Conservation (phyloP, 1,140 invertebrate genomes). For the Anastrepha obliqua region DNA sequence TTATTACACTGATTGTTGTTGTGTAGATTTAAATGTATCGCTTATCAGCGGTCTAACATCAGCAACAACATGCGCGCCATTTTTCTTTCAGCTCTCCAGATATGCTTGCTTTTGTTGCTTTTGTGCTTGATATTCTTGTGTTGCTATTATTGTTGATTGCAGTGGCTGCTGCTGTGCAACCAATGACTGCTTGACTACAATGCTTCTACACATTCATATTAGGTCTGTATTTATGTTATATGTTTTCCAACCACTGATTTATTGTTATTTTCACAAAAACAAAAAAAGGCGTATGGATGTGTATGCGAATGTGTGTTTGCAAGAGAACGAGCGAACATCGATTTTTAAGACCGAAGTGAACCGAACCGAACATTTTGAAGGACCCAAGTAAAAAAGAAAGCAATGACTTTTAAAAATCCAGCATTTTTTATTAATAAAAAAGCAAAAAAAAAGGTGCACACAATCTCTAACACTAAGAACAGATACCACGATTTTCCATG, state of each 20-base stretch:
- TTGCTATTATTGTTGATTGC: background rate
- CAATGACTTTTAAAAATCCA: too few relatives aligned
- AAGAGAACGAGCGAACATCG: too few relatives aligned
- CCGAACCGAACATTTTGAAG: too few relatives aligned
- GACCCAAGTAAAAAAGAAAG: too few relatives aligned
- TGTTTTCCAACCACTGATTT: constrained; percentile 25
- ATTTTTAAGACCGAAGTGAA: too few relatives aligned
- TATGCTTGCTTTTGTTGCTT: background rate
- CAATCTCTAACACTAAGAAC: too few relatives aligned
- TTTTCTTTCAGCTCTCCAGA: background rate
- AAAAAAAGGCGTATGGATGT: background rate
- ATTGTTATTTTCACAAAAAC: background rate
- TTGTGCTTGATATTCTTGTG: background rate
- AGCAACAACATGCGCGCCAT: constrained; percentile 7
- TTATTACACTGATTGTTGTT: background rate
- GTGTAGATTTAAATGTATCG: constrained; percentile 10
- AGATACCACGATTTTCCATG: too few relatives aligned
- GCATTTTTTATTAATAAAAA: too few relatives aligned
- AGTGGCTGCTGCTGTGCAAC: background rate
- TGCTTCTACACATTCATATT: background rate
- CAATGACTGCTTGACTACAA: background rate
- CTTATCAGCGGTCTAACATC: background rate
- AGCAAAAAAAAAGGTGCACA: too few relatives aligned
- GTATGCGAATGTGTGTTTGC: background rate
- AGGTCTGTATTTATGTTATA: background rate